Evolutionary conservation across 1,140 invertebrate genomes (phyloP), one percentile per base, ranked within the genome.

Genomic region (Drosophila willistoni): DNA sequence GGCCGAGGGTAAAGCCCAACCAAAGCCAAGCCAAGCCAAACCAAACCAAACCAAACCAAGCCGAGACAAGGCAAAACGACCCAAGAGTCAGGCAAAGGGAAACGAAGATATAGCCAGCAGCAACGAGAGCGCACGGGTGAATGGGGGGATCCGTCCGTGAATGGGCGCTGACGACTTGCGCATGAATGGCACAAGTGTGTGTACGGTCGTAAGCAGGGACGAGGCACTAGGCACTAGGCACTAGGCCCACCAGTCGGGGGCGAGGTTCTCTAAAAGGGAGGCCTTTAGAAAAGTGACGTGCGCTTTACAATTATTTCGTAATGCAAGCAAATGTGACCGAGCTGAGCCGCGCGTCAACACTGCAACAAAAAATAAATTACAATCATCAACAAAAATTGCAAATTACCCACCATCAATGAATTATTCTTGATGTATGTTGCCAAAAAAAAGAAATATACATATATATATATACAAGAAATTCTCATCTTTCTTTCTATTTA

Each of bases 291-390:
- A 87, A 87, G 83, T 89, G 83, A 87, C 84, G 83, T 82, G 84
- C 83, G 84, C 83, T 87, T 86, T 79, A 86, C 82, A 86, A 86
- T 86, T 86, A 86, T 86, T 86, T 86, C 79, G 82, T 86, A 86
- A 86, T 86, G 84, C 83, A 83, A 77, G 82, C 82, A 86, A 86
- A 86, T 86, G 82, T 87, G 82, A 87, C 79, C 82, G 79, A 83
- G 64, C 71, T 55, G 72, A 68, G 60, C 33, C 56, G 64, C 64
- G 56, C 64, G 56, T 29, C 60, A 72, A 3, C 34, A 22, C 61
- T 34, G 41, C 1, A 47, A 33, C 29, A 33, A 12, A 63, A 29
- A 47, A 14, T n/a, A 14, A 62, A 29, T 25, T 6, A 12, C 2
- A 62, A 42, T 3, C 12, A 36, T 39, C 12, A 13, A 25, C 29